Evolutionary conservation across 2,797 vertebrate genomes (phyloP), one percentile per base, ranked within the genome.

Genomic region (Hypotaenidia okinawae): DNA sequence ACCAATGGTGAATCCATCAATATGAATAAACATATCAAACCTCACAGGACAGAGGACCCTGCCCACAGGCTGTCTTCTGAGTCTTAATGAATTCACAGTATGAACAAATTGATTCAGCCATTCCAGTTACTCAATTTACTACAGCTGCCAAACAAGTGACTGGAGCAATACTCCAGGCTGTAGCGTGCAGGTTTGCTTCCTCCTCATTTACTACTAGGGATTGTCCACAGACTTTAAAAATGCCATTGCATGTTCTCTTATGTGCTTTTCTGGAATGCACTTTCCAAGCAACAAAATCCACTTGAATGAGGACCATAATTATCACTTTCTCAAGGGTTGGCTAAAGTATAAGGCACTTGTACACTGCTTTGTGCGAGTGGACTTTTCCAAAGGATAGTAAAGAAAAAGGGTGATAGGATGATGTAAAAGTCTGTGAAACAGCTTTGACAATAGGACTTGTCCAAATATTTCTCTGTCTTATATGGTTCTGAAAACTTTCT

Each of bases 91-190:
- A 93, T 94, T 94, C 74, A 68, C 45, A 67, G 47, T 75, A 92
- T 55, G 63, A 85, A 81, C 52, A 95, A 94, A 93, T 58, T 86
- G 72, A 96, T 96, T 89, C 63, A 73, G 45, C 55, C 52, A 55
- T 63, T 78, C 55, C 82, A 76, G 68, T 91, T 93, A 91, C 77
- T 94, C 68, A 64, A 51, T 94, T 93, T 95, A 82, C 74, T 84
- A 70, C 37, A 76, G 54, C 57, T 93, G 85, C 74, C 81, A 89
- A 94, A 82, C 41, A 89, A 94, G 69, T 83, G 70, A 87, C 78
- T 87, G 57, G 45, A 90, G 54, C 39, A 89, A 37, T 84, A 89
- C 73, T 78, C 39, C 63, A 67, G 55, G 35, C 57, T 80, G 35
- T 41, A 47, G 32, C 66, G 14, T 32, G 15, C 22, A 68, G 58